Evolutionary conservation across 2,888 invertebrate genomes (phyloP).

Genomic region (Galerucella nymphaeae): DNA sequence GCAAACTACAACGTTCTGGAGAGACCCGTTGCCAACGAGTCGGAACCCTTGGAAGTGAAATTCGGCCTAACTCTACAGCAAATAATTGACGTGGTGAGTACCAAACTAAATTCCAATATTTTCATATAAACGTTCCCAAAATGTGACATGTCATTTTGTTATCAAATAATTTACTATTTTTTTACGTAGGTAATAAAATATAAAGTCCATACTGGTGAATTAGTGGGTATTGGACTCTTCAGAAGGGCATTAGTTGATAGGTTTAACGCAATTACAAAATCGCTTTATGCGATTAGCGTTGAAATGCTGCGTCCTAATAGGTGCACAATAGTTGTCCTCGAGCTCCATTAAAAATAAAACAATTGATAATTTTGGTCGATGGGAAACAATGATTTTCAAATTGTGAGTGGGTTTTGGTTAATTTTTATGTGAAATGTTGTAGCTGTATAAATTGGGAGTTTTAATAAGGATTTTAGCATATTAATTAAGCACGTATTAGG

Average conservation of each 20-base stretch:
- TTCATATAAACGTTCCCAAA: constrained; percentile 14
- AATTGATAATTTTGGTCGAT: too few species aligned
- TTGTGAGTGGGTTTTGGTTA: too few species aligned
- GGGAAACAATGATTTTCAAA: too few species aligned
- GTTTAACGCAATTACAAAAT: neutral
- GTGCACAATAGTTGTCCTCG: neutral
- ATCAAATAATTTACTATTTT: too few species aligned
- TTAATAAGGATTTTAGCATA: constrained; percentile 1
- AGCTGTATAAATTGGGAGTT: neutral
- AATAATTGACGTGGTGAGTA: constrained; percentile 94
- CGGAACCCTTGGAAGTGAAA: constrained; percentile 88
- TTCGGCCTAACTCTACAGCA: constrained; percentile 93
- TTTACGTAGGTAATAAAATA: neutral
- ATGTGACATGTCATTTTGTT: neutral
- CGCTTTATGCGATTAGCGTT: neutral
- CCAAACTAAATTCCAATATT: constrained; percentile 18
- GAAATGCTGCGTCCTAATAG: neutral
- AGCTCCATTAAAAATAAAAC: too few species aligned
- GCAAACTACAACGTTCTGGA: constrained; percentile 88
- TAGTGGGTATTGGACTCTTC: neutral
- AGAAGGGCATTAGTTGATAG: neutral
- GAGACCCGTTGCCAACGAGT: constrained; percentile 92
- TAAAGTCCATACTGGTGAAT: neutral
- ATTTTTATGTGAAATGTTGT: neutral
- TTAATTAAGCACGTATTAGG: neutral